Conservation (phyloP, 2,888 invertebrate genomes). For the Brenthis ino region DNA sequence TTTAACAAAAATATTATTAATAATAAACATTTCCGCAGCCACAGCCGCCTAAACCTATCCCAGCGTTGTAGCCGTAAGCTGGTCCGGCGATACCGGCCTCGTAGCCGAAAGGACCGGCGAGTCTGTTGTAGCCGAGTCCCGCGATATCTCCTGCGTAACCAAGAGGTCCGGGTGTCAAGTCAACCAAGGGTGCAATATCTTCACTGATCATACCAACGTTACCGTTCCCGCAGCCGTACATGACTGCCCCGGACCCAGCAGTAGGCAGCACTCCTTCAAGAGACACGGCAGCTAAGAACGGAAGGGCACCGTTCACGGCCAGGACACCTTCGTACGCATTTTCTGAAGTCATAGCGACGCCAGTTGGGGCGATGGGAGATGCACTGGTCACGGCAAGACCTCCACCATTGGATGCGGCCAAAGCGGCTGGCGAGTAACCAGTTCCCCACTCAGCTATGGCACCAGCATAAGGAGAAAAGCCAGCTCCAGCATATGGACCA, state of each 20-base stretch:
- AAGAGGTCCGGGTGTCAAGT: not conserved
- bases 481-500: constrained; percentile 11
- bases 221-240: constrained; percentile 48
- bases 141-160: too few species aligned
- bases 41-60: constrained; percentile 32
- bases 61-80: constrained; percentile 11
- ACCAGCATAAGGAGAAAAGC: constrained; percentile 5
- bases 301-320: constrained; percentile 49
- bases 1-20: not conserved
- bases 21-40: constrained; percentile 26
- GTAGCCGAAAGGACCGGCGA: constrained; percentile 30
- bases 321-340: constrained; percentile 49
- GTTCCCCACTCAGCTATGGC: constrained; percentile 4
- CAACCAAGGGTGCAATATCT: constrained; percentile 15
- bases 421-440: constrained; percentile 9
- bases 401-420: constrained; percentile 35
- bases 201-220: constrained; percentile 43
- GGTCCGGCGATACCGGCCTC: constrained; percentile 37
- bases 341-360: constrained; percentile 51
- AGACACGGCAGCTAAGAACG: constrained; percentile 52
- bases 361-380: constrained; percentile 52
- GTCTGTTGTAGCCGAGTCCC: constrained; percentile 34
- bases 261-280: constrained; percentile 49
- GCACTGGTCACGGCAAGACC: constrained; percentile 44
- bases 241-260: constrained; percentile 44